These are phyloP conservation scores for Molanna angustata DNA, from an alignment of 2,888 invertebrate genomes.

Conservation along the genomic window DNA sequence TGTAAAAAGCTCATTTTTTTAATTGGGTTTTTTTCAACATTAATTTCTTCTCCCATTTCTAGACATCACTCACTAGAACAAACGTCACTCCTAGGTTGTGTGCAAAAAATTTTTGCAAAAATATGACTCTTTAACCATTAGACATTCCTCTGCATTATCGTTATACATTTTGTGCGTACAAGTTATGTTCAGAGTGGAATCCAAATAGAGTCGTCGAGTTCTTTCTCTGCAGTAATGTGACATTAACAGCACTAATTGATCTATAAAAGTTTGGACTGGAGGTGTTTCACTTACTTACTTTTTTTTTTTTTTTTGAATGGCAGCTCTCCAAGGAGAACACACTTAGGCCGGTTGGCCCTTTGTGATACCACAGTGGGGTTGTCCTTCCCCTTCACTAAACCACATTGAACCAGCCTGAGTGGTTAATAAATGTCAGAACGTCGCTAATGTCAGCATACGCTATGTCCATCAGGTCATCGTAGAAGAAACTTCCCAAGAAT, in stretches of 20 bases:
- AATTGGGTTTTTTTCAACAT: conserved; percentile 8
- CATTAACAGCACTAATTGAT: conserved; percentile 5
- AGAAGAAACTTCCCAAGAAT: too few relatives aligned
- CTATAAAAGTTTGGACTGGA: neutral
- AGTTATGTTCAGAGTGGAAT: conserved; percentile 26
- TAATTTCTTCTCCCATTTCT: conserved; percentile 7
- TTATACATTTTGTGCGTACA: conserved; percentile 23
- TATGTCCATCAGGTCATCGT: too few relatives aligned
- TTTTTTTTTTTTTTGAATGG: too few relatives aligned
- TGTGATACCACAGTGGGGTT: too few relatives aligned
- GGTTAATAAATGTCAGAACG: too few relatives aligned
- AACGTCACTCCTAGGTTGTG: conserved; percentile 21
- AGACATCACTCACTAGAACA: conserved; percentile 31
- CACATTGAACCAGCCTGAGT: too few relatives aligned
- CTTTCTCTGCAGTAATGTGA: conserved; percentile 27
- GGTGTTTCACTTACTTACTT: too few relatives aligned
- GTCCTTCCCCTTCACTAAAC: too few relatives aligned
- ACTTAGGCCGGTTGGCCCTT: too few relatives aligned
- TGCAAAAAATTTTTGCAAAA: conserved; percentile 30
- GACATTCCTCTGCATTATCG: neutral
- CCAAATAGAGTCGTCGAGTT: conserved; percentile 23
- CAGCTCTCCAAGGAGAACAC: too few relatives aligned
- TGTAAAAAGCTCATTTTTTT: conserved; percentile 17
- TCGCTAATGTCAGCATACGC: too few relatives aligned
- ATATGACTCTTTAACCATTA: conserved; percentile 21